Percentiles rank a stretch among this genome's conserved stretches.
Evolutionary conservation across 1,140 invertebrate species (phyloP).

Genomic region (Habropoda laboriosa): DNA sequence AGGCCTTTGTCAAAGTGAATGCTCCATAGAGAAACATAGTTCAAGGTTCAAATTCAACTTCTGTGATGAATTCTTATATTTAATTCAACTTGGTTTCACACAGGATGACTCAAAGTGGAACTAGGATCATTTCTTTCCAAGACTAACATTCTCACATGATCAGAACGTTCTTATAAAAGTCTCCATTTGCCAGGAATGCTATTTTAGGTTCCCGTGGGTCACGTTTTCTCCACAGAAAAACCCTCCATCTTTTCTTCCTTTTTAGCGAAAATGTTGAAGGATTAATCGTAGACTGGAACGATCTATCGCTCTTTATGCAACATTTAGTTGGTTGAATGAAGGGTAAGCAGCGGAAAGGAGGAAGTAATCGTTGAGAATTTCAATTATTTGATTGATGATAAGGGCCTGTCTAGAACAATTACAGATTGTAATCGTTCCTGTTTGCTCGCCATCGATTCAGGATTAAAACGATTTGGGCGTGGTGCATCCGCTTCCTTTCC

Average conservation of each 20-base stretch:
- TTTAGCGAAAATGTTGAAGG: neutral
- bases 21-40: too few relatives aligned
- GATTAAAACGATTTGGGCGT: conserved; percentile 69
- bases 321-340: neutral
- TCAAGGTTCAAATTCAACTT: neutral
- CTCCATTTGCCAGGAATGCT: neutral
- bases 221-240: neutral
- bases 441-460: conserved; percentile 59
- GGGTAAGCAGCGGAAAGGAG: neutral
- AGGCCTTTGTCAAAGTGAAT: neutral
- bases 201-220: neutral
- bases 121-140: neutral
- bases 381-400: conserved; percentile 56
- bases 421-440: conserved; percentile 66
- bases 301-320: too few relatives aligned
- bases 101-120: too few relatives aligned
- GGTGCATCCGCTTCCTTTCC: conserved; percentile 65
- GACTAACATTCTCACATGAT: neutral
- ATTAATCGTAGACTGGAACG: neutral
- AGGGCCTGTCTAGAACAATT: conserved; percentile 64
- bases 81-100: neutral
- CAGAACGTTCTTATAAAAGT: neutral
- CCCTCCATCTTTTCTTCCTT: neutral
- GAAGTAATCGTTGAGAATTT: neutral
- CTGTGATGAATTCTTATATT: too few relatives aligned